phyloP scores from a whole-genome alignment of 1,140 invertebrate species.

The Drosophila suzukii region DNA sequence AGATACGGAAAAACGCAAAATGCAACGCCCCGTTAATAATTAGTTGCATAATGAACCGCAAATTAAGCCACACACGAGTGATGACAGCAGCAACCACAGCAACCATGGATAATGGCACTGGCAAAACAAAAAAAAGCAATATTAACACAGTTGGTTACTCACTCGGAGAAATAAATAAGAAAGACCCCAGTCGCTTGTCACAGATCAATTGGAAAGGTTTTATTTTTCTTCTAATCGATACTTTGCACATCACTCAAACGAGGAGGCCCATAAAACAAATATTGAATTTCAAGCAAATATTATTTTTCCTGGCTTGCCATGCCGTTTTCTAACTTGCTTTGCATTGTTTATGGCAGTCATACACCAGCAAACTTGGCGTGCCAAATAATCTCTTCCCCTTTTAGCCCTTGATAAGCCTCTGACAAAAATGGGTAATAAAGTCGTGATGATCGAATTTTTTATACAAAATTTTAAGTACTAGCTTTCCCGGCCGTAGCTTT shows the following conservation, averaged over 20 bases:
- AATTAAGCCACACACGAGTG: slow-evolving; percentile 69
- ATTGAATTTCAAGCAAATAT: slow-evolving; percentile 67
- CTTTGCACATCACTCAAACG: slow-evolving; percentile 21
- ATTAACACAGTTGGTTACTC: slow-evolving; percentile 59
- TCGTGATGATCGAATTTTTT: too few relatives aligned
- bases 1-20: slow-evolving; percentile 39
- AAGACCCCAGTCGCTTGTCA: slow-evolving; percentile 13
- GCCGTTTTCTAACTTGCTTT: slow-evolving; percentile 8
- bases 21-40: slow-evolving; percentile 75
- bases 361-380: slow-evolving; percentile 7
- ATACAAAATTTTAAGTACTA: too few relatives aligned
- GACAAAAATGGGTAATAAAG: too few relatives aligned
- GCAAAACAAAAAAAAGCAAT: slow-evolving; percentile 24
- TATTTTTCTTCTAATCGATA: slow-evolving; percentile 23
- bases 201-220: slow-evolving; percentile 36
- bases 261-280: slow-evolving; percentile 42
- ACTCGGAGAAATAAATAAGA: slow-evolving; percentile 13
- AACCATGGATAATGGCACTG: slow-evolving; percentile 14
- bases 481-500: too few relatives aligned
- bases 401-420: too few relatives aligned
- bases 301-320: slow-evolving; percentile 51
- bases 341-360: slow-evolving; percentile 28
- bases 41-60: slow-evolving; percentile 79
- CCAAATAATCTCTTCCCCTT: background rate
- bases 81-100: slow-evolving; percentile 30